Evolutionary conservation across 2,797 vertebrate genomes (phyloP), one percentile per base, ranked within the genome.

Genomic region (Phataginus tricuspis): DNA sequence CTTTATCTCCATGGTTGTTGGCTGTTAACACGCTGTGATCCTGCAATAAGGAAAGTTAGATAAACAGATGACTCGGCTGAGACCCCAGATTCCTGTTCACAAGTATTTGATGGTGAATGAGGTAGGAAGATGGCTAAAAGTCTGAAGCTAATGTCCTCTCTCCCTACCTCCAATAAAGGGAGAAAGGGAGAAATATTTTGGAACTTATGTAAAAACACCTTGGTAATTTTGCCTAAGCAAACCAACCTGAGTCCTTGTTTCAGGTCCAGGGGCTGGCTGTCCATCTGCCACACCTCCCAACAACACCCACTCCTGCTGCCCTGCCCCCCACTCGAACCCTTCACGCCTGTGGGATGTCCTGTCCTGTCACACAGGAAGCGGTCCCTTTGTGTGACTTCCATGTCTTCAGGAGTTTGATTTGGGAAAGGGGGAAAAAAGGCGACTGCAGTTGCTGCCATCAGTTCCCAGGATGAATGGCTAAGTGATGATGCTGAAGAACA

Each of bases 381-480:
- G 13, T 78, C 51, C 18, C 68, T 94, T 91, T 77, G 69, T 86
- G 71, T 93, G 87, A 34, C 34, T 94, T 72, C 57, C 42, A 23
- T 37, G 51, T 96, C 72, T 61, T 71, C 25, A 25, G n/a, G 83
- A 83, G 89, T 91, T 78, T 66, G 75, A 84, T 93, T 72, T 87
- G 95, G 59, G 10, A 31, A 80, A 49, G 27, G n/a, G 31, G 27
- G 13, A 0, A 29, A 49, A 68, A 69, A 63, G 55, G 57, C 71
- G 4, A 59, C 61, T 94, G 37, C 82, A 82, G 90, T 74, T 63
- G 59, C 77, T 92, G 75, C 66, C 89, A 27, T 94, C 15, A 23
- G 29, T 71, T 93, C 64, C 55, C 2, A 34, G 59, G 77, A 90
- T 90, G 92, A 97, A 97, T 95, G 78, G 86, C 63, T 96, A 85